Evolutionary conservation across 1,140 invertebrate genomes (phyloP).

Genomic region (Plectus sambesii): DNA sequence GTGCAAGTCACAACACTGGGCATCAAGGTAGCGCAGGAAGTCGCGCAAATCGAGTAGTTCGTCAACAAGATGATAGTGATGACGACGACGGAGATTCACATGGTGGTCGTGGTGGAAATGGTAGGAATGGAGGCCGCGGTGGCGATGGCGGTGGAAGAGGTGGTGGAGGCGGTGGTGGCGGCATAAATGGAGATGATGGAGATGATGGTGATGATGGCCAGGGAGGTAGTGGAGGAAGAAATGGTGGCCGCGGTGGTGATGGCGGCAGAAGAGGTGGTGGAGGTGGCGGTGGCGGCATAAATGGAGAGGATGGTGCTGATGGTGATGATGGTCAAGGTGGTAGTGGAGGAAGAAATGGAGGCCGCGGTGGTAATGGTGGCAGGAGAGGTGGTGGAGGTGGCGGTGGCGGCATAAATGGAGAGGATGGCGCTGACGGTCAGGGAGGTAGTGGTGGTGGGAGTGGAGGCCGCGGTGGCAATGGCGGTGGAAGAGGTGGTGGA

Average conservation of each 20-base stretch:
- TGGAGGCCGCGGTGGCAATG: conserved; percentile 15
- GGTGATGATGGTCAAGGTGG: not conserved
- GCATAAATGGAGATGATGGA: conserved; percentile 15
- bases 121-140: conserved; percentile 3
- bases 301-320: conserved; percentile 12
- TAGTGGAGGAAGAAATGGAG: conserved; percentile 7
- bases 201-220: conserved; percentile 21
- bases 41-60: too few species aligned
- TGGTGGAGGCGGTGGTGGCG: conserved; percentile 7
- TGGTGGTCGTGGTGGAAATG: conserved; percentile 4
- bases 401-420: conserved; percentile 12
- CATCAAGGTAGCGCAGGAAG: too few species aligned
- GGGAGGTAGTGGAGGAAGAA: conserved; percentile 19
- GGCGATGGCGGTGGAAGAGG: conserved; percentile 17
- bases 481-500: conserved; percentile 5
- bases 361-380: conserved; percentile 11
- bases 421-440: conserved; percentile 11
- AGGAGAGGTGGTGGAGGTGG: conserved; percentile 11
- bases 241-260: conserved; percentile 21
- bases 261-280: conserved; percentile 20
- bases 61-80: conserved; percentile 15
- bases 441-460: conserved; percentile 17
- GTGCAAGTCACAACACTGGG: too few species aligned
- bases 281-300: conserved; percentile 16
- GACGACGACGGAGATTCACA: conserved; percentile 12